Percentiles rank a stretch among this genome's conserved stretches.
phyloP scores from a whole-genome alignment of 1,140 invertebrate genomes.

The Melitaea cinxia region DNA sequence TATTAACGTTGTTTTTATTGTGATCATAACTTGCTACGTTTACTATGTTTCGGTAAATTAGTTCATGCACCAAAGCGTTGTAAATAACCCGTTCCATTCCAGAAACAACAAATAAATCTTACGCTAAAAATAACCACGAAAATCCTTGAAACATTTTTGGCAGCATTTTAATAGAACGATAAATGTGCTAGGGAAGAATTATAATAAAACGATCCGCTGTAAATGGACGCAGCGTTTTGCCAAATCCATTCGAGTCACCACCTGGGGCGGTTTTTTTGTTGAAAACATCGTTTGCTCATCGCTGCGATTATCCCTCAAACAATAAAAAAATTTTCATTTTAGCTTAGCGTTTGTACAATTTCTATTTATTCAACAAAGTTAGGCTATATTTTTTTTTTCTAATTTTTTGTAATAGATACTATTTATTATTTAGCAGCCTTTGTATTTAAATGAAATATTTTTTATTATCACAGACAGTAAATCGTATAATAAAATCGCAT shows the following conservation, averaged over 20 bases:
- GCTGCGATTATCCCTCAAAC: neutral
- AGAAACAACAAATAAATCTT: neutral
- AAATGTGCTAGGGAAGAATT: conserved; percentile 6
- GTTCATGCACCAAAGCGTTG: neutral
- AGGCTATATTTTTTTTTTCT: too few relatives aligned
- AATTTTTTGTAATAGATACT: too few relatives aligned
- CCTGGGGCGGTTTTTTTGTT: conserved; percentile 1
- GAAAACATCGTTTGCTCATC: conserved; percentile 1
- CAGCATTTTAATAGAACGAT: conserved; percentile 10
- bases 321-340: neutral
- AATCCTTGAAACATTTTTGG: conserved; percentile 6
- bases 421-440: too few relatives aligned
- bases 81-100: neutral
- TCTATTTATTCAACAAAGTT: neutral
- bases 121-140: neutral
- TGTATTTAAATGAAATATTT: too few relatives aligned
- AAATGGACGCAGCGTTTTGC: conserved; percentile 8
- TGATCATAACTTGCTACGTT: neutral
- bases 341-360: neutral
- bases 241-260: conserved; percentile 7
- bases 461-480: too few relatives aligned
- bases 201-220: conserved; percentile 4
- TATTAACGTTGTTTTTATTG: neutral
- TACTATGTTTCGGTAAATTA: neutral
- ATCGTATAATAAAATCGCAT: too few relatives aligned